Base-by-base conservation (phyloP, 1,140 invertebrate genomes). In the Aphis craccivora region DNA sequence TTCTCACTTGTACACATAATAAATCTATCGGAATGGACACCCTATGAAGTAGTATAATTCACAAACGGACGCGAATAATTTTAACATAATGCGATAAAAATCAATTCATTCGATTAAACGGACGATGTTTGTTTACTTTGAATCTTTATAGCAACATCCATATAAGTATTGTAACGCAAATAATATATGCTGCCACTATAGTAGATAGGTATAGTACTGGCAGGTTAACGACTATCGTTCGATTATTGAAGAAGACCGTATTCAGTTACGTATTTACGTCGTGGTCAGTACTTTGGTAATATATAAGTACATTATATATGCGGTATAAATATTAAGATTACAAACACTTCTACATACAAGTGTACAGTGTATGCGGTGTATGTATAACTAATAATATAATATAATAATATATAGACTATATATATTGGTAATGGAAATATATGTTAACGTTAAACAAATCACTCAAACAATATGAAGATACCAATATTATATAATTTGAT, bases 21-120 rank as follows among this genome's bases (percentile, higher is more conserved):
- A 88, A 88, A 88, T 88, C 87, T n/a, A 53, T 23, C 83, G 40
- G 8, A 84, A 22, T 84, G 22, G 35, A 23, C 7, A 40, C n/a
- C 45, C 87, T 48, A 30, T 86, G 30, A 23, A 45, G 40, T 30
- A 37, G 40, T 86, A 45, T 86, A 86, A 45, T 86, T 86, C 40
- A 86, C 40, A 86, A 23, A 30, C 43, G 23, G 83, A 40, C 23
- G 40, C 37, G 83, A 84, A 23, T 84, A 43, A 84, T 84, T 25
- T 43, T 40, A 84, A 84, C 83, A 84, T 40, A 84, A 84, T 84
- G 30, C 11, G 40, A 84, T 84, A 83, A 43, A 84, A 84, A 22
- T 37, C 81, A 84, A 84, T 40, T 84, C 83, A 40, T 23, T 43
- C 83, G 40, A 84, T 87, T 87, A 87, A 30, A 45, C 84, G 43